Percentiles rank a stretch among this genome's conserved stretches.
These are phyloP conservation scores for Phrixothrix hirtus DNA, from an alignment of 2,888 invertebrate species.

Conservation along the genomic window DNA sequence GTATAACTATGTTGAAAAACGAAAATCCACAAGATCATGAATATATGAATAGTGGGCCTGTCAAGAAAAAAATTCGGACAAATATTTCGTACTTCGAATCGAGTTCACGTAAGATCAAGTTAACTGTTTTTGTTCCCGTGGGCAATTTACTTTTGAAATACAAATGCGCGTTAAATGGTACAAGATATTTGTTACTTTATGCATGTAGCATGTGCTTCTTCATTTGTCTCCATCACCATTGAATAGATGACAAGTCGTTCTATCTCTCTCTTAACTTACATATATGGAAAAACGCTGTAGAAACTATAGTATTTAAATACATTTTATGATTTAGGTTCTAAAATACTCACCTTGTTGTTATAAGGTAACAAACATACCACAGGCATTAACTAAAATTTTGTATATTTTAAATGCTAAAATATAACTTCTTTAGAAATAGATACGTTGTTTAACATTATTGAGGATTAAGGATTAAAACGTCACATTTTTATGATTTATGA, in stretches of 20 bases:
- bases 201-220: conserved; percentile 22
- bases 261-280: conserved; percentile 11
- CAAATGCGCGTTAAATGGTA: conserved; percentile 26
- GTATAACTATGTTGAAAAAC: background rate
- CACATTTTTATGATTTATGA: background rate
- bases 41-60: conserved; percentile 19
- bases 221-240: conserved; percentile 19
- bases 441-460: background rate
- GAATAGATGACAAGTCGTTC: conserved; percentile 9
- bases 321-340: background rate
- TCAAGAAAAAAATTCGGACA: conserved; percentile 28
- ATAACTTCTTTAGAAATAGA: background rate
- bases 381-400: background rate
- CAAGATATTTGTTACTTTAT: conserved; percentile 24
- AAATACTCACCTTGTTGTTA: background rate
- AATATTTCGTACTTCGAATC: conserved; percentile 29
- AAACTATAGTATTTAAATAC: background rate
- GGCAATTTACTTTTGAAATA: conserved; percentile 23
- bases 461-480: background rate
- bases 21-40: conserved; percentile 11
- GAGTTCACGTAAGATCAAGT: conserved; percentile 33
- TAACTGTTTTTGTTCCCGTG: conserved; percentile 30
- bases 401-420: background rate
- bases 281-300: conserved; percentile 1
- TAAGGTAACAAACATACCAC: background rate